These are phyloP conservation scores for Microplitis manilae DNA, from an alignment of 2,888 invertebrate species.

Conservation along the genomic window DNA sequence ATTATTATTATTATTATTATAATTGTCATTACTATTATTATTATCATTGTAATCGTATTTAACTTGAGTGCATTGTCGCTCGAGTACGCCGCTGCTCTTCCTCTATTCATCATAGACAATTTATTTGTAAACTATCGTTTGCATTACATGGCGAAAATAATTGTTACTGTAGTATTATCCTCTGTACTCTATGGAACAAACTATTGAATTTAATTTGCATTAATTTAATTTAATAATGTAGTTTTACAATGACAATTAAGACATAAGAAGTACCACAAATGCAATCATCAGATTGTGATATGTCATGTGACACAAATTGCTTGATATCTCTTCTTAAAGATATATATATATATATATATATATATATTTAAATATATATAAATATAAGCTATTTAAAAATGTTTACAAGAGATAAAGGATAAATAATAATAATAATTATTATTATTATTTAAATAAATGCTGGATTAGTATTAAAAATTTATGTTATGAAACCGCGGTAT, in stretches of 20 bases:
- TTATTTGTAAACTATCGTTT: neutral
- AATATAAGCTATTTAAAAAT: neutral
- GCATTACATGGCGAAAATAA: conserved; percentile 20
- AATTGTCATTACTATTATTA: neutral
- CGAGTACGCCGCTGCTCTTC: neutral
- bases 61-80: neutral
- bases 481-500: neutral
- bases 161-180: neutral
- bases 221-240: neutral
- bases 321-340: neutral
- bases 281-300: conserved; percentile 19
- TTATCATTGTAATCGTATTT: conserved; percentile 9
- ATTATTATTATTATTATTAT: neutral
- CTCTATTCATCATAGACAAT: neutral
- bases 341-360: conserved; percentile 1
- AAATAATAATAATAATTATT: neutral
- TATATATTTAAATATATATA: too few relatives aligned
- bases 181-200: neutral
- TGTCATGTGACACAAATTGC: conserved; percentile 25
- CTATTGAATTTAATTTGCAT: neutral
- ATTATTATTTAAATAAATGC: neutral
- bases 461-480: conserved; percentile 16
- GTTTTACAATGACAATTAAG: neutral
- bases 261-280: conserved; percentile 2
- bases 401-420: neutral